Evolutionary conservation across 2,113 vertebrate species (phyloP).

Genomic region (Pleuronectes platessa): DNA sequence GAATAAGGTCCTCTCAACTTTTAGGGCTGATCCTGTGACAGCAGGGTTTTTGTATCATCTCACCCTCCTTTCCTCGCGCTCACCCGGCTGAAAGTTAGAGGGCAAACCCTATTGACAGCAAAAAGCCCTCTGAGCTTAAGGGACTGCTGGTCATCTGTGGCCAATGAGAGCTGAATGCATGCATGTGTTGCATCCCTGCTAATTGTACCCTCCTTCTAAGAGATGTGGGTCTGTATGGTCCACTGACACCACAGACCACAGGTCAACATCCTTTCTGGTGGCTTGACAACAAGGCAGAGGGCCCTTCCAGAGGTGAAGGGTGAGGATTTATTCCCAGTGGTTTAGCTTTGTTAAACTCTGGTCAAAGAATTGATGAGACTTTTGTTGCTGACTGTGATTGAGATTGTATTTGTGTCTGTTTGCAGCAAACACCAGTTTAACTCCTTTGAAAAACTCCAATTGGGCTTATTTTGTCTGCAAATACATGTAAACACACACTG

Average conservation of each 20-base stretch:
- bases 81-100: conserved; percentile 33
- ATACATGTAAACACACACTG: background rate
- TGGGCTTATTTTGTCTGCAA: no score
- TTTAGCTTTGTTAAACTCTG: conserved; percentile 11
- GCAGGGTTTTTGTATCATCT: conserved; percentile 43
- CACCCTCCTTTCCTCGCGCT: conserved; percentile 16
- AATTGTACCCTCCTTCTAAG: conserved; percentile 33
- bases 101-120: conserved; percentile 32
- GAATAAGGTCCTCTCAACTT: conserved; percentile 43
- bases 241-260: conserved; percentile 36
- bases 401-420: background rate
- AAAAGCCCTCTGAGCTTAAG: conserved; percentile 5
- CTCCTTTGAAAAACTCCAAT: background rate
- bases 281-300: conserved; percentile 60
- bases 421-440: background rate
- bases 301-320: conserved; percentile 36
- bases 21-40: conserved; percentile 53
- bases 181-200: conserved; percentile 28
- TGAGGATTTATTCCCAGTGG: conserved; percentile 18
- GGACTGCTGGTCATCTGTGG: conserved; percentile 16
- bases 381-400: background rate
- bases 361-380: background rate
- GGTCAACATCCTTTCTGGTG: conserved; percentile 68
- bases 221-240: conserved; percentile 35
- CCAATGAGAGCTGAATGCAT: conserved; percentile 14